phyloP scores from a whole-genome alignment of 2,113 vertebrate species.

The Callocephalon fimbriatum region DNA sequence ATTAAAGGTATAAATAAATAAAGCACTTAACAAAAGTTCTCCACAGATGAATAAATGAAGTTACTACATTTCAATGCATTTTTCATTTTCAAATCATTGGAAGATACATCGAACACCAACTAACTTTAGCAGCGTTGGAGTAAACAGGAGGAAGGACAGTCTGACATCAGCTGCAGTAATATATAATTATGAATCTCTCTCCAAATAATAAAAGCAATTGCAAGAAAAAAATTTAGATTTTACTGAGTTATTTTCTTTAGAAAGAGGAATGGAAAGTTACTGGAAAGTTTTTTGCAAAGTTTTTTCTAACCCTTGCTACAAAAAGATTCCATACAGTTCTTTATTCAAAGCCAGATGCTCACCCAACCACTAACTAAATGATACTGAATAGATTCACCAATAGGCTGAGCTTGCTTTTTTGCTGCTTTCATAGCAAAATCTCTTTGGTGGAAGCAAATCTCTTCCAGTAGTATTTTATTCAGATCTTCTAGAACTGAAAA shows the following conservation, averaged over 20 bases:
- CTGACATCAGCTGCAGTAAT: not conserved
- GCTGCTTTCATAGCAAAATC: not conserved
- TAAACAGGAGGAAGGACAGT: not conserved
- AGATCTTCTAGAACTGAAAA: not conserved
- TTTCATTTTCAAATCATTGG: not conserved
- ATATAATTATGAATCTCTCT: not conserved
- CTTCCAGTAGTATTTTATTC: not conserved
- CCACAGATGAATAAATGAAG: not conserved
- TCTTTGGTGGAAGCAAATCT: not conserved
- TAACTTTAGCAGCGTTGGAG: not conserved
- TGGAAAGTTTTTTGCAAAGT: not conserved
- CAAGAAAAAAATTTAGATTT: not conserved
- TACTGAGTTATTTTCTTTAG: not conserved
- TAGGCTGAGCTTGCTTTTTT: not conserved
- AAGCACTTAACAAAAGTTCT: not conserved
- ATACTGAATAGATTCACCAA: not conserved
- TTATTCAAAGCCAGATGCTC: not conserved
- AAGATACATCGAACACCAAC: not conserved
- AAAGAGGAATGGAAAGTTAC: not conserved
- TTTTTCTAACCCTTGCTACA: not conserved
- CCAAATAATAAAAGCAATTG: not conserved
- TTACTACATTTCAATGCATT: not conserved
- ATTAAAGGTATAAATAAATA: not conserved
- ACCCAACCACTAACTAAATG: not conserved
- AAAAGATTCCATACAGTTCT: not conserved